Evolutionary conservation across 1,140 invertebrate genomes (phyloP), one percentile per base, ranked within the genome.

Genomic region (Diuraphis noxia): DNA sequence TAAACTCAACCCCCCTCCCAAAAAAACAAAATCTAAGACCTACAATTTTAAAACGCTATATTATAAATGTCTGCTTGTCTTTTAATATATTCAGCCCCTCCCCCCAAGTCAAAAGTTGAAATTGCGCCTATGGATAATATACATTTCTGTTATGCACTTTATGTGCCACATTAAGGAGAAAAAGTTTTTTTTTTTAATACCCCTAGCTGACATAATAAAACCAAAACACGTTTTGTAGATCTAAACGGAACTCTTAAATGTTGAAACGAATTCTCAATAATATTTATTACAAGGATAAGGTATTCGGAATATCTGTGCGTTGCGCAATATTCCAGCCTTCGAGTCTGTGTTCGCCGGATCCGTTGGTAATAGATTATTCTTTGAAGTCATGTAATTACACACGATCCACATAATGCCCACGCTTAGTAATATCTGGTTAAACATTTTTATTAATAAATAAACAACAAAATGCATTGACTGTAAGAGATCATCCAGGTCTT

Each of bases 201-300:
- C 13, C 5, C n/a, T n/a, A n/a, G n/a, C n/a, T 9, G 1, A 2
- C 5, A 72, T n/a, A 5, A n/a, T n/a, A n/a, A 72, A n/a, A 72
- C 13, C 1, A 9, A 63, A 63, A 63, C 30, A n/a, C 9, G 25
- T n/a, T 72, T 63, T 79, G 19, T 77, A 3, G 17, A 19, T 36
- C 34, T 81, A 3, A 0, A 13, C 23, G 40, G 36, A 25, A 40
- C 21, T 25, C 79, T 25, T 36, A 36, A 81, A 81, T 25, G 23
- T 38, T 72, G 56, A n/a, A n/a, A 72, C 56, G 30, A 30, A 10
- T 81, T 81, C 19, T 4, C 34, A 38, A 81, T 82, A 30, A n/a
- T 82, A 82, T 17, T 82, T 25, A 86, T 52, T 86, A 91, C 89
- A 81, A 36, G 77, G 89, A 17, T 91, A 82, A 52, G 89, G 89